Evolutionary conservation across 2,797 vertebrate genomes (phyloP), one percentile per base, ranked within the genome.

Genomic region (Notolabrus celidotus): DNA sequence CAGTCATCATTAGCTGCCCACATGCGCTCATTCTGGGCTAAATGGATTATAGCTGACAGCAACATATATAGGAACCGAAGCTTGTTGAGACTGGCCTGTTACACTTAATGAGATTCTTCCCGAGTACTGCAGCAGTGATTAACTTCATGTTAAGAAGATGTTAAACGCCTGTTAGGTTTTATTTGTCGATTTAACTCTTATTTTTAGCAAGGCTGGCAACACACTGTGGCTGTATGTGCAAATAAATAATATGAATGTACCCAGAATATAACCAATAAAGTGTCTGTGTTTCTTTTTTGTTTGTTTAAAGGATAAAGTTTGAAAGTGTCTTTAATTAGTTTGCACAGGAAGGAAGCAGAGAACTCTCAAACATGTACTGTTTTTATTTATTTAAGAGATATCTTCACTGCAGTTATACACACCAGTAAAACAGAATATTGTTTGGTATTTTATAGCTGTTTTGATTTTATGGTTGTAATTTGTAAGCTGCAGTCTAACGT

Each of bases 1-100:
- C 36, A 61, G 54, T 57, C 47, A 20, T 75, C 65, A 79, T 83
- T 77, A 82, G 73, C 72, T 71, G 47, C 55, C 78, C 58, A 77
- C 55, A 19, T 22, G 3, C 56, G 43, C 54, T 70, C 29, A 61
- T 71, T 77, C 36, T 55, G 39, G 46, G 25, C 67, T 86, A 74
- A 86, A 53, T 65, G 79, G 78, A 85, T 86, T 84, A 89, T 19
- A 65, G 68, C 71, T 23, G 67, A 73, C 53, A 75, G 76, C 62
- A 77, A 66, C 49, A 68, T 82, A 68, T 65, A 71, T 75, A 64
- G 19, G 67, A 77, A 77, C 41, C 31, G 57, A 61, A 33, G 62
- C 58, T 72, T 67, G 79, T 69, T 75, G 73, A 60, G 43, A 55
- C 60, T 36, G 51, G 49, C 41, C 65, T 60, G 36, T 74, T 88